Conservation (phyloP, 92 coral and sea anemone genomes). For the Umimayanthus kanabou region DNA sequence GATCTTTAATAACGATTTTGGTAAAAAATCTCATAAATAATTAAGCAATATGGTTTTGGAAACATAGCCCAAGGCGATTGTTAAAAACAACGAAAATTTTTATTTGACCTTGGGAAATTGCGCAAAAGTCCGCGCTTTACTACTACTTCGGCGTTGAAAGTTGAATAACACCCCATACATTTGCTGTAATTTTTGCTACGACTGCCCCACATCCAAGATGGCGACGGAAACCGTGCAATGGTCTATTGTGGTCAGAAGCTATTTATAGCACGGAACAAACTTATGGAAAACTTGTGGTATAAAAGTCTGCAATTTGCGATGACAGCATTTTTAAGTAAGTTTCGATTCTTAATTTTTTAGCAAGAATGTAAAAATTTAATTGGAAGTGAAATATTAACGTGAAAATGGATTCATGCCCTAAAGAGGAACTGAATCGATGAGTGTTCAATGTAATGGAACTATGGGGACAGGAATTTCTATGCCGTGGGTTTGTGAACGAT, state of each 20-base stretch:
- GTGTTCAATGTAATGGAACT: slow-evolving; percentile 1
- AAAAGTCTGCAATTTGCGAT: slow-evolving; percentile 35
- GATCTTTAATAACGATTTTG: too few species aligned
- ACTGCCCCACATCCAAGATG: too few species aligned
- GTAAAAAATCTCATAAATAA: too few species aligned
- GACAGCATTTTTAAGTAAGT: not conserved
- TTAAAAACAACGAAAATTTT: too few species aligned
- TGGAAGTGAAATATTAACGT: not conserved
- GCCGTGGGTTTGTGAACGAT: slow-evolving; percentile 71
- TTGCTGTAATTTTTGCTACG: too few species aligned
- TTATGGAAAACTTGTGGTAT: slow-evolving; percentile 13
- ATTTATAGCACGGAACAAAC: not conserved
- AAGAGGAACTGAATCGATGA: not conserved
- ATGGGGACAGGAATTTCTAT: slow-evolving; percentile 41
- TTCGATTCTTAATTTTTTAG: not conserved
- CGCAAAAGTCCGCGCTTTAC: too few species aligned
- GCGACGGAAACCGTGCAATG: too few species aligned
- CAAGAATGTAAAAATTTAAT: not conserved
- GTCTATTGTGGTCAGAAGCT: not conserved
- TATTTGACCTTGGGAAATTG: too few species aligned
- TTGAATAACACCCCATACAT: too few species aligned
- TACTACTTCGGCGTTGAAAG: too few species aligned
- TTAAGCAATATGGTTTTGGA: too few species aligned
- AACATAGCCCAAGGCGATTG: too few species aligned
- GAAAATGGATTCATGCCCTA: not conserved